Percentiles rank a stretch among this genome's conserved stretches.
phyloP scores from a whole-genome alignment of 2,888 invertebrate genomes.

The Morpho helenor region DNA sequence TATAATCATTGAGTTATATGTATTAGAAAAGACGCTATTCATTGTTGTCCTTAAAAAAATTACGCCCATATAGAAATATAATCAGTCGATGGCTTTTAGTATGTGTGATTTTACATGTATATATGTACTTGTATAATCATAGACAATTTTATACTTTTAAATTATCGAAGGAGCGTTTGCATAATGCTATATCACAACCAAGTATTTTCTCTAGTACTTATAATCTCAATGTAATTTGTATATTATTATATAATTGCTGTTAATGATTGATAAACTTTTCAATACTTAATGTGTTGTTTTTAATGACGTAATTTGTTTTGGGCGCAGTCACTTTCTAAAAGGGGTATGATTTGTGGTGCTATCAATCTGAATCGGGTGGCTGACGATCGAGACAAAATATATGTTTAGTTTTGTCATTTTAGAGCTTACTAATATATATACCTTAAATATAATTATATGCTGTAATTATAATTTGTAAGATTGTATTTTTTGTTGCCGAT shows the following conservation, averaged over 20 bases:
- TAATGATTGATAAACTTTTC: constrained; percentile 27
- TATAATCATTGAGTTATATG: too few relatives aligned
- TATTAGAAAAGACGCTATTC: too few relatives aligned
- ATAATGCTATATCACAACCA: too few relatives aligned
- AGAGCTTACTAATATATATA: constrained; percentile 78
- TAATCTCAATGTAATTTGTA: constrained; percentile 15
- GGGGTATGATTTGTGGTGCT: constrained; percentile 67
- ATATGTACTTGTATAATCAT: too few relatives aligned
- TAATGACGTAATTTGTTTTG: constrained; percentile 24
- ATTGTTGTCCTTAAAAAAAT: too few relatives aligned
- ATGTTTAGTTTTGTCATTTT: constrained; percentile 72
- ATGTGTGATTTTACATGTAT: too few relatives aligned
- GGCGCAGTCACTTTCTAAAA: constrained; percentile 48
- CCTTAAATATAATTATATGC: constrained; percentile 65
- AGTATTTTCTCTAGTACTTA: too few relatives aligned
- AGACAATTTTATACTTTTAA: too few relatives aligned
- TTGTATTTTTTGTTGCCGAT: constrained; percentile 50
- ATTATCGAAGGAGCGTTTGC: too few relatives aligned
- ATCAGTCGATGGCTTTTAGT: too few relatives aligned
- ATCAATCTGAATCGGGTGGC: constrained; percentile 64
- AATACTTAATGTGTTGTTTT: constrained; percentile 23
- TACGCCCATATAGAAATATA: too few relatives aligned
- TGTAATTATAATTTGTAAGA: constrained; percentile 75
- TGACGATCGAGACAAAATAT: constrained; percentile 60
- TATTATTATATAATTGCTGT: constrained; percentile 26